A percentile compares a stretch with the other conserved stretches of the same genome.
phyloP scores from a whole-genome alignment of 2,113 vertebrate species.

The Austrofundulus limnaeus region DNA sequence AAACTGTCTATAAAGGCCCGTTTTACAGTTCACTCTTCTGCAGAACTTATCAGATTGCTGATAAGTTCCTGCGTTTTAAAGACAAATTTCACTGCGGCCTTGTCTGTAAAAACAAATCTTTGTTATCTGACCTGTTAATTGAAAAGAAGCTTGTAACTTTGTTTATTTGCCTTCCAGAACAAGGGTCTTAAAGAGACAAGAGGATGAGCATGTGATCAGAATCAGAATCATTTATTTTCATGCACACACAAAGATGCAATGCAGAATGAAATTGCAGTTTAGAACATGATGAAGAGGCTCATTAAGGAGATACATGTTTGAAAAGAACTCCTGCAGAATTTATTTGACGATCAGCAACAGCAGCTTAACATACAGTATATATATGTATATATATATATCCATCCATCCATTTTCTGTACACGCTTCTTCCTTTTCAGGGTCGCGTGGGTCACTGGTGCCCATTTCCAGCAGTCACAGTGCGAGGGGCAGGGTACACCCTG shows the following conservation, averaged over 20 bases:
- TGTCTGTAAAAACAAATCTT: constrained; percentile 21
- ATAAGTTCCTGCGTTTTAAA: constrained; percentile 11
- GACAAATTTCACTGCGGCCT: neutral
- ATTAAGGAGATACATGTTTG: neutral
- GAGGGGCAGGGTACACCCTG: too few relatives aligned
- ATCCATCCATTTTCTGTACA: too few relatives aligned
- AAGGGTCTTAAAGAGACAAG: neutral
- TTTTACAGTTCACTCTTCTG: constrained; percentile 38
- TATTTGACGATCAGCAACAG: too few relatives aligned
- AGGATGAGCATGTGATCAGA: neutral
- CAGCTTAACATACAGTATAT: too few relatives aligned
- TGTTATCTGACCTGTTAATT: neutral
- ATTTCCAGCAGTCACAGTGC: too few relatives aligned
- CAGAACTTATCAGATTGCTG: neutral
- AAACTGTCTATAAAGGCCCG: constrained; percentile 47
- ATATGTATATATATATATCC: too few relatives aligned
- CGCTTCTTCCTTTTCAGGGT: too few relatives aligned
- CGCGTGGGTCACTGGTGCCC: too few relatives aligned
- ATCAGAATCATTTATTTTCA: too few relatives aligned
- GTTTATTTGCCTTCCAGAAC: constrained; percentile 20
- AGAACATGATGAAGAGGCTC: neutral
- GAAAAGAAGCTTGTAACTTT: neutral
- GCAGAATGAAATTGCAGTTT: too few relatives aligned
- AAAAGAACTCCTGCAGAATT: neutral
- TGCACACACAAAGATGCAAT: too few relatives aligned